Evolutionary conservation across 2,797 vertebrate species (phyloP).

Genomic region (Neopelma chrysocephalum): DNA sequence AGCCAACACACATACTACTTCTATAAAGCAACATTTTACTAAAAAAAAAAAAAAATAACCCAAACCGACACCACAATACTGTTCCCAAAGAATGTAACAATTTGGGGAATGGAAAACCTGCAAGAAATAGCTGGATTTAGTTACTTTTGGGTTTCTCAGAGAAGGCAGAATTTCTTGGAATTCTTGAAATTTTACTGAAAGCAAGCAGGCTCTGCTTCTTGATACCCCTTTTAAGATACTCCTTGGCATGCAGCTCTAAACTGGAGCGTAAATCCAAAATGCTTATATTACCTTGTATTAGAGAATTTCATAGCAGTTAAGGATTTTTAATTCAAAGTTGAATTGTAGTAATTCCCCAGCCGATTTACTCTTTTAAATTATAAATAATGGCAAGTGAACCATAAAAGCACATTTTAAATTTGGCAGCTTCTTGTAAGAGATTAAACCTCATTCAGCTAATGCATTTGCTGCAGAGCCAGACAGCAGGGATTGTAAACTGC

Average conservation of each 20-base stretch:
- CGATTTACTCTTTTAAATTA: neutral
- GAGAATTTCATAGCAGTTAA: neutral
- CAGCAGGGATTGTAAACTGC: neutral
- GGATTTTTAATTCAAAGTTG: neutral
- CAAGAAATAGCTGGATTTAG: neutral
- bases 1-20: neutral
- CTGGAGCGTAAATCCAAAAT: neutral
- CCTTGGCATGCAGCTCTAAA: neutral
- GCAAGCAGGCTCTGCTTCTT: neutral
- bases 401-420: neutral
- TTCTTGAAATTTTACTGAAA: neutral
- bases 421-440: neutral
- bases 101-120: neutral
- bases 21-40: neutral
- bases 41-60: neutral
- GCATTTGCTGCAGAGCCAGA: neutral
- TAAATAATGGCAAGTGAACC: slow-evolving; percentile 22
- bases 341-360: neutral
- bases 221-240: neutral
- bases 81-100: neutral
- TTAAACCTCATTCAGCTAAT: slow-evolving; percentile 19
- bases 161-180: neutral
- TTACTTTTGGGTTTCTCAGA: neutral
- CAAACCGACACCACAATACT: neutral
- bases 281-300: neutral